Evolutionary conservation across 2,113 vertebrate genomes (phyloP), one percentile per base, ranked within the genome.

Genomic region (Carettochelys insculpta): DNA sequence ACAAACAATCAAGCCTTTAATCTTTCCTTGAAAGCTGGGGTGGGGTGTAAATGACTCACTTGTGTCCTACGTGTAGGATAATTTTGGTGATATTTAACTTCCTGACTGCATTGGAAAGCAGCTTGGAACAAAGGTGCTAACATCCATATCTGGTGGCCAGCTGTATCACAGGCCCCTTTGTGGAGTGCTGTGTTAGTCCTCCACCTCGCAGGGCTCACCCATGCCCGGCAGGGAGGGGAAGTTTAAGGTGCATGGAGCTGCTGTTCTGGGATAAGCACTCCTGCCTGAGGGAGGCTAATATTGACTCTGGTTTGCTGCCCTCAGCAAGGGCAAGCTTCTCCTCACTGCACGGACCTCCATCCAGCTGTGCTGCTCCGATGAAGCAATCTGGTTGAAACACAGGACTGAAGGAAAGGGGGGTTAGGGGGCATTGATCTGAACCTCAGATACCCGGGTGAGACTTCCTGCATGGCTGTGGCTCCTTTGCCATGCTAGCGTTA

Each of bases 211-310:
- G 48, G 48, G 25, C 13, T 79, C 78, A 38, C 6, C 73, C 84
- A 41, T 77, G 53, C 76, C 83, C 54, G 61, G 51, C 22, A 8
- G 54, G 83, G n/a, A 85, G 81, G 75, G 79, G 91, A 95, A 95
- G 96, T 97, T 97, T 93, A 89, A 88, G 88, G 92, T 91, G 80
- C 45, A 51, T 19, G 41, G 93, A 92, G 93, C 86, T 14, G 54
- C 31, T 97, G 97, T 97, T 96, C 96, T 25, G 52, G 92, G 95
- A 95, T 97, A 94, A 97, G 93, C 20, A 22, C 6, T 79, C 80
- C 79, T 87, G 85, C 90, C 85, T 86, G 92, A 85, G 31, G 89
- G 88, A 95, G 89, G 95, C 96, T 96, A 96, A 96, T 96, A 95
- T 96, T 97, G 96, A 97, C 92, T 90, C 51, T 91, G 50, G 2